Percentiles rank a stretch among this genome's conserved stretches.
phyloP scores from a whole-genome alignment of 2,888 invertebrate species.

The Stenichneumon culpator region DNA sequence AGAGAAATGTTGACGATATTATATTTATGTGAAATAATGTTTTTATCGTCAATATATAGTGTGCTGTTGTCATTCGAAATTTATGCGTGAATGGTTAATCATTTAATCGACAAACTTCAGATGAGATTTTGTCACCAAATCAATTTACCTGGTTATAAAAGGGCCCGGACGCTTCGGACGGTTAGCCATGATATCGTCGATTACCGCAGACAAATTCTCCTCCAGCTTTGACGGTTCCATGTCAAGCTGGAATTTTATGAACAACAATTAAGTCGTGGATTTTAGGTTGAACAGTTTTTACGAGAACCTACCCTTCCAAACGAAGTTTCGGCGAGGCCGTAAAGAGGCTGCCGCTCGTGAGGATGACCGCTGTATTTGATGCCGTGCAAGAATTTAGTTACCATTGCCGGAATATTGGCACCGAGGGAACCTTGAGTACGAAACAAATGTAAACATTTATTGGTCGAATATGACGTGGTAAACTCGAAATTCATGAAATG shows the following conservation, averaged over 20 bases:
- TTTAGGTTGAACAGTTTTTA: neutral
- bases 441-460: constrained; percentile 16
- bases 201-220: constrained; percentile 89
- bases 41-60: no score
- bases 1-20: no score
- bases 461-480: neutral
- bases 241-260: constrained; percentile 87
- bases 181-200: constrained; percentile 88
- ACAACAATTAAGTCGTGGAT: neutral
- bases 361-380: constrained; percentile 89
- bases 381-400: constrained; percentile 89
- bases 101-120: neutral
- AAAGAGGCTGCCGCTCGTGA: constrained; percentile 90
- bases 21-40: no score
- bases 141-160: constrained; percentile 89
- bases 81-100: neutral
- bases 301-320: constrained; percentile 89
- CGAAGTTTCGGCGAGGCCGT: constrained; percentile 88
- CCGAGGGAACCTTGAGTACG: constrained; percentile 88
- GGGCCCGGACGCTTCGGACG: constrained; percentile 90
- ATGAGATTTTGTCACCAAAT: neutral
- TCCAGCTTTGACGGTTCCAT: constrained; percentile 91
- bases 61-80: no score
- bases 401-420: constrained; percentile 87
- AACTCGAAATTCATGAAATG: neutral